Evolutionary conservation across 1,140 invertebrate genomes (phyloP).

Genomic region (Lucilia sericata): DNA sequence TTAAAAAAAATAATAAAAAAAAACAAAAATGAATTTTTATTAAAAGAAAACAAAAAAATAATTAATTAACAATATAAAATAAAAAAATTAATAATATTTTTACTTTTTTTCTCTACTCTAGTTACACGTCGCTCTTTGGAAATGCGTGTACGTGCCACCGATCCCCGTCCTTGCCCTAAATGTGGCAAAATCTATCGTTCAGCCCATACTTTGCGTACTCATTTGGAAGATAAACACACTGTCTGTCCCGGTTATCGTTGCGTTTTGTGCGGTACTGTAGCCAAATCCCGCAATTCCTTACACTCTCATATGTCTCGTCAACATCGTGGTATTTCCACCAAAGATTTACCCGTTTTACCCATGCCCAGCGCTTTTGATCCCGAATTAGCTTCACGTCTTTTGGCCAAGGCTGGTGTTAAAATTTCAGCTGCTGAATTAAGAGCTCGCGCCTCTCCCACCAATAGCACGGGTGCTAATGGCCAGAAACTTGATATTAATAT

Average conservation of each 20-base stretch:
- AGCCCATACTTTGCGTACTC: constrained; percentile 88
- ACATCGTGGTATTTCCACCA: constrained; percentile 91
- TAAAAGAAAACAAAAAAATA: constrained; percentile 51
- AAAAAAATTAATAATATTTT: constrained; percentile 43
- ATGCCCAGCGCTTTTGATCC: constrained; percentile 93
- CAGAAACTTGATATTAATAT: constrained; percentile 79
- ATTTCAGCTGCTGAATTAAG: constrained; percentile 85
- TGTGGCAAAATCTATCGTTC: constrained; percentile 93
- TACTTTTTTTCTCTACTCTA: constrained; percentile 57
- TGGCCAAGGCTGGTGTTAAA: constrained; percentile 89
- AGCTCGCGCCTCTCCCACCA: constrained; percentile 83
- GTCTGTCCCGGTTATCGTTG: constrained; percentile 91
- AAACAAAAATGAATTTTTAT: constrained; percentile 51
- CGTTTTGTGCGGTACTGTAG: constrained; percentile 90
- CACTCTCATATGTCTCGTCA: constrained; percentile 94
- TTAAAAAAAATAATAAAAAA: constrained; percentile 47
- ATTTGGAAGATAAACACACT: constrained; percentile 92
- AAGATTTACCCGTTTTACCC: constrained; percentile 88
- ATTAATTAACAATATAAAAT: constrained; percentile 31
- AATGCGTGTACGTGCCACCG: constrained; percentile 88
- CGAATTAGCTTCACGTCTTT: constrained; percentile 82
- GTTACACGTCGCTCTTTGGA: constrained; percentile 82
- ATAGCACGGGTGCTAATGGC: constrained; percentile 72
- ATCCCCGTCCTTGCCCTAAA: constrained; percentile 90
- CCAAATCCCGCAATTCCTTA: constrained; percentile 89